Conservation (phyloP, 2,113 vertebrate genomes). For the Butorides virescens region DNA sequence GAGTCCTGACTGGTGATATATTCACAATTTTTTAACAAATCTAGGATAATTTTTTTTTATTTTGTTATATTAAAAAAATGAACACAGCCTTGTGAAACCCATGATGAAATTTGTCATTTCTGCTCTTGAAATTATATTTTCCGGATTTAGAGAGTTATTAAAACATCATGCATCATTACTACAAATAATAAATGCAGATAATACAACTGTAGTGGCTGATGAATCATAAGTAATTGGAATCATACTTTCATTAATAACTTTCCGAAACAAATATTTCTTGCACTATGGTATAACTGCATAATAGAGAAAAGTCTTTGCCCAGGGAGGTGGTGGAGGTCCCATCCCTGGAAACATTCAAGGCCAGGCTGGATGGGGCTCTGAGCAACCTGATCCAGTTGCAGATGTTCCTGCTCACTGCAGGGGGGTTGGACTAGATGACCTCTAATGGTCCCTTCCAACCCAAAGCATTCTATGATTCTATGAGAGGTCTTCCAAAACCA, state of each 20-base stretch:
- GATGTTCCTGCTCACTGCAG: too few relatives aligned
- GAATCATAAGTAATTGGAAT: constrained; percentile 12
- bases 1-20: not conserved
- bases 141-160: not conserved
- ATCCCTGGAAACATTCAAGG: too few relatives aligned
- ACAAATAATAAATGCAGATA: constrained; percentile 23
- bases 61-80: not conserved
- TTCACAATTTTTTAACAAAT: not conserved
- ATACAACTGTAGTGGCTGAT: not conserved
- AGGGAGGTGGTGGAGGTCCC: too few relatives aligned
- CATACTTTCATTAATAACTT: not conserved
- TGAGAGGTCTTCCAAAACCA: not conserved
- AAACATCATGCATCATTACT: not conserved
- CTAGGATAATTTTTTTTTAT: not conserved
- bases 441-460: too few relatives aligned
- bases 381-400: too few relatives aligned
- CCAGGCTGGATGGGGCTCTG: too few relatives aligned
- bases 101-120: not conserved
- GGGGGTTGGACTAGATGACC: too few relatives aligned
- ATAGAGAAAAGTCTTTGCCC: not conserved
- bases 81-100: not conserved
- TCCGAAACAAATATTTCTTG: not conserved
- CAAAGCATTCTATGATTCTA: too few relatives aligned
- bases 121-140: constrained; percentile 1
- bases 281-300: not conserved